Conservation (phyloP, 2,797 vertebrate genomes). For the Echiichthys vipera region DNA sequence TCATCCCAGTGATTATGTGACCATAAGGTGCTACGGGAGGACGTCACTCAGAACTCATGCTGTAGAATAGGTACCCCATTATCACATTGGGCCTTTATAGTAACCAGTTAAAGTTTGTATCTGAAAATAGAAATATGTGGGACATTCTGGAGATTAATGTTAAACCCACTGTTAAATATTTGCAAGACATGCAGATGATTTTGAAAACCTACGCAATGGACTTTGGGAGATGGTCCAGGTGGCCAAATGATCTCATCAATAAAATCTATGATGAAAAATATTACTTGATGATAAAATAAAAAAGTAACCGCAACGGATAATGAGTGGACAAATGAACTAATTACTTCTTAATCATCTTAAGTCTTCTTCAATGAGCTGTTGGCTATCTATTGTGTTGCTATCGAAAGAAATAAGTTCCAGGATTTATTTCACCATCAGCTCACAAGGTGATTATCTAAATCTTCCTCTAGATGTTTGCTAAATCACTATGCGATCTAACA, state of each 20-base stretch:
- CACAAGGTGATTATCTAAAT: too few relatives aligned
- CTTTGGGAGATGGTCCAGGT: neutral
- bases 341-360: too few relatives aligned
- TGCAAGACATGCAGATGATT: neutral
- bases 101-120: neutral
- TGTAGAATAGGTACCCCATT: neutral
- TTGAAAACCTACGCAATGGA: neutral
- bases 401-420: too few relatives aligned
- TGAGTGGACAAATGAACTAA: neutral
- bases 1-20: constrained; percentile 12
- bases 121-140: neutral
- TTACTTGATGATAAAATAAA: neutral
- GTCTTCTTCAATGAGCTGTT: neutral
- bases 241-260: neutral
- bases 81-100: neutral
- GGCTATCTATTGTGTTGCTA: too few relatives aligned
- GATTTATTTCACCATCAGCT: too few relatives aligned
- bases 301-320: neutral
- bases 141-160: neutral
- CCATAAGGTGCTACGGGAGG: constrained; percentile 12
- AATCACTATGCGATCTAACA: too few relatives aligned
- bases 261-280: neutral
- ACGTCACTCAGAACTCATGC: neutral
- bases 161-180: neutral
- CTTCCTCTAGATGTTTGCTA: too few relatives aligned